A percentile compares a stretch with the other conserved stretches of the same genome.
These are phyloP conservation scores for Sceloporus undulatus DNA, from an alignment of 2,113 vertebrate genomes.

Conservation along the genomic window DNA sequence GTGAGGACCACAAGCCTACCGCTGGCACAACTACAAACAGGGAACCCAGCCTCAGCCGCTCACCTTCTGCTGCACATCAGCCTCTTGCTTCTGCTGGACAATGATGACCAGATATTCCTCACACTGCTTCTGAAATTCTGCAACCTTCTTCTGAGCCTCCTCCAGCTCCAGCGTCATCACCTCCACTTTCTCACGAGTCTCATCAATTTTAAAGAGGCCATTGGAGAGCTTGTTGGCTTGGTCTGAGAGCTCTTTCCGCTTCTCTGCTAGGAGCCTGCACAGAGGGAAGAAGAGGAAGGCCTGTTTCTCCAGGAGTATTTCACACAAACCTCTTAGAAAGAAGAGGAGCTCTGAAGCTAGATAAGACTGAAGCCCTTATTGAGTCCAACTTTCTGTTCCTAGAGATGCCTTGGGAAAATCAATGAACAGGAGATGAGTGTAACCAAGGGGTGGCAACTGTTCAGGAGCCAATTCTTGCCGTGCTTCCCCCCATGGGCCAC, in stretches of 20 bases:
- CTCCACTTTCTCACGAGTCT: constrained; percentile 87
- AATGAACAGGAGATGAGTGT: no score
- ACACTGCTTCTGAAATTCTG: constrained; percentile 87
- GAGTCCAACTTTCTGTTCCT: no score
- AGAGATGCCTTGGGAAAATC: no score
- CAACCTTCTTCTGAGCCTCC: constrained; percentile 86
- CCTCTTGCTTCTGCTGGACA: constrained; percentile 85
- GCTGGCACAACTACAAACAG: fast-evolving
- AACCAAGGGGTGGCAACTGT: no score
- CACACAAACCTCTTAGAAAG: no score
- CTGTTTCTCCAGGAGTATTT: fast-evolving
- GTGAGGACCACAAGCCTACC: no score
- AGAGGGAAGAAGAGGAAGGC: not conserved
- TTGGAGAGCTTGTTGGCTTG: constrained; percentile 86
- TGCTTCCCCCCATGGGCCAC: no score
- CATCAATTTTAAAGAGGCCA: constrained; percentile 88
- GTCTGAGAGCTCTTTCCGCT: constrained; percentile 83
- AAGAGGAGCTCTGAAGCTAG: no score
- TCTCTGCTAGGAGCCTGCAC: constrained; percentile 85
- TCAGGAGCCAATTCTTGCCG: no score
- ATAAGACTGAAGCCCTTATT: not conserved
- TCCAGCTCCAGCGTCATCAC: constrained; percentile 90
- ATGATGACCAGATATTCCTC: constrained; percentile 89
- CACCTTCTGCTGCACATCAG: constrained; percentile 88
- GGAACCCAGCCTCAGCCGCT: not conserved